Evolutionary conservation across 2,888 invertebrate genomes (phyloP).

Genomic region (Drosophila anomalata): DNA sequence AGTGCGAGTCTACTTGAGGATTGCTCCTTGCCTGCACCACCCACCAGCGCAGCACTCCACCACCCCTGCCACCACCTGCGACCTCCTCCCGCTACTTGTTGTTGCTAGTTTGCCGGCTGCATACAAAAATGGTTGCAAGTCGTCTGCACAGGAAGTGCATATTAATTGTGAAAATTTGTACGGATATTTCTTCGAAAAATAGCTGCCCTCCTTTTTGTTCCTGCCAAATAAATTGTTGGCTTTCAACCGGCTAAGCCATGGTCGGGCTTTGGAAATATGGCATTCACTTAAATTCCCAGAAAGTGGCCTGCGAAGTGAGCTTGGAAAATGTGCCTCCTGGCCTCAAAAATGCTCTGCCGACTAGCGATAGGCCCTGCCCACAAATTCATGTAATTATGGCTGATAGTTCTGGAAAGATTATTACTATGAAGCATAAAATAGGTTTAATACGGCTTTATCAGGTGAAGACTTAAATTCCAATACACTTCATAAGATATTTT

Average conservation of each 20-base stretch:
- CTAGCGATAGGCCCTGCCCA: slow-evolving; percentile 6
- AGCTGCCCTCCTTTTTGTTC: slow-evolving; percentile 44
- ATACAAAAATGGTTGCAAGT: slow-evolving; percentile 69
- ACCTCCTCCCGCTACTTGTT: slow-evolving; percentile 19
- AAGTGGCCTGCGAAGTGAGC: slow-evolving; percentile 22
- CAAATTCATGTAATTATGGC: slow-evolving; percentile 1
- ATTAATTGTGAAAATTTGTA: slow-evolving; percentile 80
- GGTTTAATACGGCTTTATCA: not conserved
- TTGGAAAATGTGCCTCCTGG: slow-evolving; percentile 1
- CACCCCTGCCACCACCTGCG: not conserved
- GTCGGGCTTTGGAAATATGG: slow-evolving; percentile 14
- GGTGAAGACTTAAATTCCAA: no score
- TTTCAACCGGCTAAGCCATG: slow-evolving; percentile 19
- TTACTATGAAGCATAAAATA: not conserved
- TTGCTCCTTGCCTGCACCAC: slow-evolving; percentile 21
- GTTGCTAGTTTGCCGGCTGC: slow-evolving; percentile 48
- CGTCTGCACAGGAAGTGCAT: slow-evolving; percentile 79
- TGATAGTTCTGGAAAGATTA: not conserved
- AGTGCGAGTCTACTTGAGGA: slow-evolving; percentile 34
- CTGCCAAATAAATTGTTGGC: slow-evolving; percentile 11
- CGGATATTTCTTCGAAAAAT: slow-evolving; percentile 74
- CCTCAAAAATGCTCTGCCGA: slow-evolving; percentile 3
- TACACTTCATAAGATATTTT: no score
- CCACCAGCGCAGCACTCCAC: not conserved
- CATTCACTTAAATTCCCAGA: slow-evolving; percentile 28